Evolutionary conservation across 2,888 invertebrate genomes (phyloP).

Genomic region (Elgonia sp.): DNA sequence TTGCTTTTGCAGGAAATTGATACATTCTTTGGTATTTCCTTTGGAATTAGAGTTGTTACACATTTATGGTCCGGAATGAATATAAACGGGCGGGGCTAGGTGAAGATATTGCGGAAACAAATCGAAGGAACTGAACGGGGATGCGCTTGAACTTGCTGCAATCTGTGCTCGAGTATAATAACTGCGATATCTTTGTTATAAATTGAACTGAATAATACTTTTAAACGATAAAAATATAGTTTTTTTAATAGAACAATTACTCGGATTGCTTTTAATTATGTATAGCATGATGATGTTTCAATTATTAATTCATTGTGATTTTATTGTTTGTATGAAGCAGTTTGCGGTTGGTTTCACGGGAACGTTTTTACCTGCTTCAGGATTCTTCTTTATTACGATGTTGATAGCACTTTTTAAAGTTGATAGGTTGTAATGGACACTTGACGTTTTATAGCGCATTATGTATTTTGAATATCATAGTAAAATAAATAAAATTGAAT

Average conservation of each 20-base stretch:
- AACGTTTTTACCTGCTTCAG: slow-evolving; percentile 16
- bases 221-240: background rate
- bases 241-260: no score
- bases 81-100: slow-evolving; percentile 52
- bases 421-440: slow-evolving; percentile 39
- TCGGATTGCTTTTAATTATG: no score
- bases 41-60: background rate
- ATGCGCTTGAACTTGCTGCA: slow-evolving; percentile 63
- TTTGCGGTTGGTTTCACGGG: slow-evolving; percentile 33
- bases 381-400: slow-evolving; percentile 43
- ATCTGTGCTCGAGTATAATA: slow-evolving; percentile 57
- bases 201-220: slow-evolving; percentile 62
- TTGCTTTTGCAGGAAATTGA: slow-evolving; percentile 15
- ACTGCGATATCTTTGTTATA: slow-evolving; percentile 60
- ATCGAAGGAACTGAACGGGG: slow-evolving; percentile 40
- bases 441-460: slow-evolving; percentile 25
- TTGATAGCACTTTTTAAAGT: slow-evolving; percentile 41
- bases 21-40: background rate
- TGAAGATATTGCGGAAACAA: slow-evolving; percentile 8
- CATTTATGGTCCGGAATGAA: slow-evolving; percentile 38
- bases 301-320: slow-evolving; percentile 57
- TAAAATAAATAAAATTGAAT: slow-evolving; percentile 41
- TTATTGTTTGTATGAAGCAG: slow-evolving; percentile 25
- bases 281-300: slow-evolving; percentile 43
- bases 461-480: slow-evolving; percentile 12